Percentiles rank a stretch among this genome's conserved stretches.
Conservation (phyloP, 2,888 invertebrate genomes). For the Apotomis capreana region DNA sequence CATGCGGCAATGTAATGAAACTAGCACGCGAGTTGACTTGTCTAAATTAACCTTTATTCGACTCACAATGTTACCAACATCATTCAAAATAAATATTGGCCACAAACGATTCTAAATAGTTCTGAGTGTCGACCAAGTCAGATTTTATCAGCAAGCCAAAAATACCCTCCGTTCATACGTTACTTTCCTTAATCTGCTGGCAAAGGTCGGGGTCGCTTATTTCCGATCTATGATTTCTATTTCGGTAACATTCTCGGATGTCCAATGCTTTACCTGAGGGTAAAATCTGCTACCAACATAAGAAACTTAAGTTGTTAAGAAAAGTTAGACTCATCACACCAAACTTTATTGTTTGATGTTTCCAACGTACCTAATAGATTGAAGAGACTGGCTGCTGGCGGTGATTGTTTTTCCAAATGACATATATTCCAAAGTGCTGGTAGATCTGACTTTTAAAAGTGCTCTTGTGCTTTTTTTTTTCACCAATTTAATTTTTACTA, state of each 20-base stretch:
- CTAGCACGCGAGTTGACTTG: too few relatives aligned
- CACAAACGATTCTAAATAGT: not conserved
- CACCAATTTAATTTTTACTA: too few relatives aligned
- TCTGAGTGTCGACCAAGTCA: not conserved
- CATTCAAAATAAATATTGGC: not conserved
- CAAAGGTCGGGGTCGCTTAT: constrained; percentile 34
- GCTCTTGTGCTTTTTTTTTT: too few relatives aligned
- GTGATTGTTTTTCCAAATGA: too few relatives aligned
- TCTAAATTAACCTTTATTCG: too few relatives aligned
- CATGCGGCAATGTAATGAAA: too few relatives aligned
- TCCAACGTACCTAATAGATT: too few relatives aligned
- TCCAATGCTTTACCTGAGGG: not conserved
- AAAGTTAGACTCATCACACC: not conserved
- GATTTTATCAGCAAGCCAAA: constrained; percentile 23
- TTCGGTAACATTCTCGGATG: constrained; percentile 21
- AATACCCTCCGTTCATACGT: constrained; percentile 21
- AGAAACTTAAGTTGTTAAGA: not conserved
- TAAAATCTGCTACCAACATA: not conserved
- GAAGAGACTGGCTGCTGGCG: too few relatives aligned
- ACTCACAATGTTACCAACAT: too few relatives aligned
- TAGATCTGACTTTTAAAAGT: too few relatives aligned
- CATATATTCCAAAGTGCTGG: too few relatives aligned
- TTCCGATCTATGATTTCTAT: constrained; percentile 33
- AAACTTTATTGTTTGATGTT: too few relatives aligned
- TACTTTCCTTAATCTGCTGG: constrained; percentile 23